Conservation (phyloP, 2,797 vertebrate genomes). For the Bothrops alternatus region DNA sequence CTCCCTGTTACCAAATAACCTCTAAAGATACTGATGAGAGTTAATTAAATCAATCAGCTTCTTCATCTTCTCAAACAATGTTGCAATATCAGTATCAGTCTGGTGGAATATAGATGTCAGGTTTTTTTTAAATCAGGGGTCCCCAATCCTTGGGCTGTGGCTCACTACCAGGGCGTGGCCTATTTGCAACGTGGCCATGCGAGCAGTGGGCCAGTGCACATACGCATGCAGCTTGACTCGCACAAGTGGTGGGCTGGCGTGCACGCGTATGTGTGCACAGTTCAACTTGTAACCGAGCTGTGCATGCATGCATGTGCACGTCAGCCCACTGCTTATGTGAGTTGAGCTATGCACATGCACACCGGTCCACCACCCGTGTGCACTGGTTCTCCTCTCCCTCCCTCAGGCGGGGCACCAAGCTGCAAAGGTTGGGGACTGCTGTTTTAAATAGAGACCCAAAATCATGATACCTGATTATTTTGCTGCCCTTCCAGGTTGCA, state of each 20-base stretch:
- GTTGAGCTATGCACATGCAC: neutral
- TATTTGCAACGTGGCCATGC: neutral
- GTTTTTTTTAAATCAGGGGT: neutral
- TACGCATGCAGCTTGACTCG: neutral
- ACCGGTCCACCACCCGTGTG: neutral
- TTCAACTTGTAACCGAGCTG: neutral
- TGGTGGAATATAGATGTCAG: neutral
- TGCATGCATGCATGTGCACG: neutral
- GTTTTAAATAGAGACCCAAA: constrained; percentile 41
- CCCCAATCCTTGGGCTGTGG: accelerated
- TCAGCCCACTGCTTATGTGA: accelerated
- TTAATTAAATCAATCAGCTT: constrained; percentile 68
- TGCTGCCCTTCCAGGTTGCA: constrained; percentile 47
- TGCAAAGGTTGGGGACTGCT: neutral
- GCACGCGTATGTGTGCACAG: neutral
- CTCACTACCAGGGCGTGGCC: neutral
- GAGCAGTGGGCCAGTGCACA: neutral
- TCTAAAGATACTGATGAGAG: constrained; percentile 56
- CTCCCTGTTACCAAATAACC: constrained; percentile 47
- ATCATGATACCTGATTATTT: constrained; percentile 49
- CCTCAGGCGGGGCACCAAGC: neutral
- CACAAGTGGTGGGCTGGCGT: accelerated
- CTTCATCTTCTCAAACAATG: constrained; percentile 28
- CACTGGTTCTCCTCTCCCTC: neutral
- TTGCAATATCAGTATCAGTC: constrained; percentile 20